A percentile compares a stretch with the other conserved stretches of the same genome.
Evolutionary conservation across 2,113 vertebrate genomes (phyloP).

Genomic region (Tragelaphus imberbis): DNA sequence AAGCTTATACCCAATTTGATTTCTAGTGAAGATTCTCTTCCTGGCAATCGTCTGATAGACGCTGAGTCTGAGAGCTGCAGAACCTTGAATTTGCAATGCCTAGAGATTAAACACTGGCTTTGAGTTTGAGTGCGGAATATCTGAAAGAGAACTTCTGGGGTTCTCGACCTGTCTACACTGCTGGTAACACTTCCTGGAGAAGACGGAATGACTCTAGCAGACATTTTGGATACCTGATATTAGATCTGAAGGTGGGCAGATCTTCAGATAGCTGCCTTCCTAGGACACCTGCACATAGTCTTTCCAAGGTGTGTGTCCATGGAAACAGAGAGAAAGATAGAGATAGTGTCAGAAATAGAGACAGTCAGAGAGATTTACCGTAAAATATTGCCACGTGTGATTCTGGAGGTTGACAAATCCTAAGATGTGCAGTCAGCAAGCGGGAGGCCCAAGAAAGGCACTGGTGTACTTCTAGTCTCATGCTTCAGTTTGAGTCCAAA

Average conservation of each 20-base stretch:
- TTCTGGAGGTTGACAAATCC: fast-evolving
- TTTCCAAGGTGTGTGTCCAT: fast-evolving
- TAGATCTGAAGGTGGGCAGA: background rate
- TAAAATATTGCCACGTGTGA: fast-evolving
- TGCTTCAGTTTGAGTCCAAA: background rate
- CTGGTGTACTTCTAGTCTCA: fast-evolving
- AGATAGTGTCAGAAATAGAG: background rate
- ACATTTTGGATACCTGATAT: fast-evolving
- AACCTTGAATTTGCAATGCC: fast-evolving
- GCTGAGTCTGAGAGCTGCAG: background rate
- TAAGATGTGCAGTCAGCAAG: too few species aligned
- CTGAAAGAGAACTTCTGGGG: fast-evolving
- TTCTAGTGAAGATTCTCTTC: background rate
- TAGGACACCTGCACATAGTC: too few species aligned
- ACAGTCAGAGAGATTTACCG: background rate
- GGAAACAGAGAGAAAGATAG: fast-evolving
- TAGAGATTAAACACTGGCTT: background rate
- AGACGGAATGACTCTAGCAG: fast-evolving
- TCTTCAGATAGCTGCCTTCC: background rate
- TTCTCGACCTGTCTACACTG: fast-evolving
- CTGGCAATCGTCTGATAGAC: fast-evolving
- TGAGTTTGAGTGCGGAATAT: fast-evolving
- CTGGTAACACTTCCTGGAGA: background rate
- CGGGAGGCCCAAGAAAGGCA: background rate
- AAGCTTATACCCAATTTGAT: background rate